Conservation (phyloP, 2,888 invertebrate species). For the Agrypnus murinus region DNA sequence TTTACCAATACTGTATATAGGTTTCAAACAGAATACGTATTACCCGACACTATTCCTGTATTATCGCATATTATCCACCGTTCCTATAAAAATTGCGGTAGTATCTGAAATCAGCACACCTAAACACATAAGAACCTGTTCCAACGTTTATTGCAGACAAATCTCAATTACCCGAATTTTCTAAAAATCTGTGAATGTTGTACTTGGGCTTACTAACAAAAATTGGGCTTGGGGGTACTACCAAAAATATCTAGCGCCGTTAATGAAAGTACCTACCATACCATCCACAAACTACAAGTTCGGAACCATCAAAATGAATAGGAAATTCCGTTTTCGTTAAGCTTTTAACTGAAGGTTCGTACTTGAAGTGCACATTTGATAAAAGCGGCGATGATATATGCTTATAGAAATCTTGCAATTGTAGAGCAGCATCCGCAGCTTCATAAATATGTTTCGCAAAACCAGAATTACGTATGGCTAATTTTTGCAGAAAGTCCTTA, state of each 20-base stretch:
- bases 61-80: too few species aligned
- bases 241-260: not conserved
- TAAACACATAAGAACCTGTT: too few species aligned
- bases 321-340: constrained; percentile 76
- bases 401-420: constrained; percentile 79
- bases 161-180: too few species aligned
- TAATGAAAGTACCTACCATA: constrained; percentile 57
- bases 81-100: too few species aligned
- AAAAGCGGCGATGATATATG: constrained; percentile 80
- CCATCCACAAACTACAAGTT: constrained; percentile 78
- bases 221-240: too few species aligned
- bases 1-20: too few species aligned
- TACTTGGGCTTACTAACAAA: not conserved
- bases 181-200: not conserved
- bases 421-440: too few species aligned
- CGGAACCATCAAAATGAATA: constrained; percentile 77
- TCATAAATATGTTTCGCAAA: constrained; percentile 83
- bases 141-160: too few species aligned
- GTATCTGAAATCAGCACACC: too few species aligned
- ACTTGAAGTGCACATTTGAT: constrained; percentile 78
- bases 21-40: too few species aligned
- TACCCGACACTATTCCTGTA: too few species aligned
- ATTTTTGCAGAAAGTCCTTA: constrained; percentile 77
- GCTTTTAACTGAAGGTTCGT: constrained; percentile 75
- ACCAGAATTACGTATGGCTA: constrained; percentile 79